Evolutionary conservation across 1,140 invertebrate genomes (phyloP).

Genomic region (Drosophila parvula): DNA sequence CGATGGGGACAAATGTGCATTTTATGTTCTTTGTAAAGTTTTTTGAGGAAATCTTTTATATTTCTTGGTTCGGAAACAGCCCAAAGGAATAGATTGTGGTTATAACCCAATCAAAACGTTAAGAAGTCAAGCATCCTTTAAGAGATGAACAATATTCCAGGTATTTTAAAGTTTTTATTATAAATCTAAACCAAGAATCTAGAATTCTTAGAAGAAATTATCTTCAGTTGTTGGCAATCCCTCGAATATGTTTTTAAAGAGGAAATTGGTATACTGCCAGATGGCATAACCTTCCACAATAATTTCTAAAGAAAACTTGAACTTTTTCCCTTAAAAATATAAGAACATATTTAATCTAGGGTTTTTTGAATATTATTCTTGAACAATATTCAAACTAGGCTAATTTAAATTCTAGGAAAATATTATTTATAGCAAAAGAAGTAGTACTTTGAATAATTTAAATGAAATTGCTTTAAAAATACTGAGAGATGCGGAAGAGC

Average conservation of each 20-base stretch:
- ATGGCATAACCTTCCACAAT: too few species aligned
- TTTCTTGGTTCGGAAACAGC: background rate
- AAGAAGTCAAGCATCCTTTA: background rate
- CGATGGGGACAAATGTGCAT: background rate
- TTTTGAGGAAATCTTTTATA: background rate
- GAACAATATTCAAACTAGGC: too few species aligned
- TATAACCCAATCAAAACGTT: background rate
- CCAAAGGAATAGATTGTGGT: background rate
- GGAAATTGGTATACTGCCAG: too few species aligned
- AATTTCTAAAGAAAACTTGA: too few species aligned
- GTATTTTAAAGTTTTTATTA: background rate
- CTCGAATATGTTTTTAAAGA: background rate
- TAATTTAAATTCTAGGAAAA: too few species aligned
- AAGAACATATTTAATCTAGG: too few species aligned
- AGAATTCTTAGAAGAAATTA: background rate
- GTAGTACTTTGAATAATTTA: background rate
- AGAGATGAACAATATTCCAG: background rate
- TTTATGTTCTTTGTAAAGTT: constrained; percentile 1
- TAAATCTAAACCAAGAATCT: too few species aligned
- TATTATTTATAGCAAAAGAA: too few species aligned
- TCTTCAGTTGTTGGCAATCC: background rate
- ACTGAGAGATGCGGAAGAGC: background rate
- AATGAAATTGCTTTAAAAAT: background rate
- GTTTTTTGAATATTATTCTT: too few species aligned
- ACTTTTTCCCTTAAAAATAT: too few species aligned